phyloP scores from a whole-genome alignment of 2,113 vertebrate genomes.

The Corydoras sp. region DNA sequence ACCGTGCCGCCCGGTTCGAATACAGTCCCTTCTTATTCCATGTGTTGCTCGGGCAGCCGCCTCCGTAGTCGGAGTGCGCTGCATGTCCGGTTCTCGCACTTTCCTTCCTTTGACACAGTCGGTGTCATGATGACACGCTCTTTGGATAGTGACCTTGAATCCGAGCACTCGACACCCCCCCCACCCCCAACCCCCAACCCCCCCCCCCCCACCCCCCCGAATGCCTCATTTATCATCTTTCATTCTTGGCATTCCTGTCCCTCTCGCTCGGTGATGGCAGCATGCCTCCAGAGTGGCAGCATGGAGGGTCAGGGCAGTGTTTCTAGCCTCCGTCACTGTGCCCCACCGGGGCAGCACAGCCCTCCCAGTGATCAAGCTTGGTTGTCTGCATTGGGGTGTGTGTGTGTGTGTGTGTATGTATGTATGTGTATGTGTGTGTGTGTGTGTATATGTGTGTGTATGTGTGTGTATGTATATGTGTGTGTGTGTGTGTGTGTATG shows the following conservation, averaged over 20 bases:
- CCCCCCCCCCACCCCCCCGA: constrained; percentile 9
- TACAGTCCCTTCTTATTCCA: neutral
- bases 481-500: too few species aligned
- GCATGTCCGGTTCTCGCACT: neutral
- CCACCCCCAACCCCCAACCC: constrained; percentile 10
- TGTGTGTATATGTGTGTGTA: neutral
- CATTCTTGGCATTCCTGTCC: constrained; percentile 4
- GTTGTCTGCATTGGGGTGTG: neutral
- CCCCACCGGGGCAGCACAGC: neutral
- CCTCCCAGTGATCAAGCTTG: neutral
- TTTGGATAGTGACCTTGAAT: constrained; percentile 2
- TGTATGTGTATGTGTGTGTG: too few species aligned
- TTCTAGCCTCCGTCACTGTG: neutral
- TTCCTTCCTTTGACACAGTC: neutral
- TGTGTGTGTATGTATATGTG: too few species aligned
- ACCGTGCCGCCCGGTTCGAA: too few species aligned
- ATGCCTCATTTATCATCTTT: constrained; percentile 9
- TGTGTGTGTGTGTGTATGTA: too few species aligned
- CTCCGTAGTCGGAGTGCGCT: neutral
- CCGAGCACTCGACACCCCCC: neutral
- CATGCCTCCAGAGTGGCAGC: neutral
- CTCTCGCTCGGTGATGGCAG: constrained; percentile 13
- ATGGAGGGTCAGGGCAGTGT: neutral
- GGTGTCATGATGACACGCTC: neutral
- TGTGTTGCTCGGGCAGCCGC: neutral